A percentile compares a stretch with the other conserved stretches of the same genome.
Evolutionary conservation across 2,888 invertebrate genomes (phyloP).

Genomic region (Drosophila rellima): DNA sequence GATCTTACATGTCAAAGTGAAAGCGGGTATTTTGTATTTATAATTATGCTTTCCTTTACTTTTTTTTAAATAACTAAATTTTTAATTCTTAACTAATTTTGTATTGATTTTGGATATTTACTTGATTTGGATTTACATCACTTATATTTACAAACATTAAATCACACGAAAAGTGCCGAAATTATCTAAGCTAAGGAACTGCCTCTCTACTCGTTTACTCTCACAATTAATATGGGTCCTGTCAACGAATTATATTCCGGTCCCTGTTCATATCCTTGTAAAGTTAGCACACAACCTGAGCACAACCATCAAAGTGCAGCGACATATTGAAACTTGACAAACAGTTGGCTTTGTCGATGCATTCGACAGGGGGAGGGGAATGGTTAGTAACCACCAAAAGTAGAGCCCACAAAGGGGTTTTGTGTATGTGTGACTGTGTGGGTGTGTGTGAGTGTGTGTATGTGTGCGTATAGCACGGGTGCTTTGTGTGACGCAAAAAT

Average conservation of each 20-base stretch:
- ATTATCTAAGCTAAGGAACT: neutral
- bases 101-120: too few species aligned
- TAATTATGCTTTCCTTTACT: too few species aligned
- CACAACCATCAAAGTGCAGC: constrained; percentile 40
- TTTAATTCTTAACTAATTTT: too few species aligned
- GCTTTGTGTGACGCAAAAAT: constrained; percentile 36
- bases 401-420: constrained; percentile 1
- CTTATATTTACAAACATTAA: neutral
- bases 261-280: neutral
- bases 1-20: too few species aligned
- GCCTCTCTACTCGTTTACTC: neutral
- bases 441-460: constrained; percentile 4
- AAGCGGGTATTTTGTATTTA: too few species aligned
- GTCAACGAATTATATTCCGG: neutral
- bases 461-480: constrained; percentile 3
- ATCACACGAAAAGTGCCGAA: neutral
- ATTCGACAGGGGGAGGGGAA: neutral
- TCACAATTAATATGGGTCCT: neutral
- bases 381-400: constrained; percentile 10
- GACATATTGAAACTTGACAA: constrained; percentile 58
- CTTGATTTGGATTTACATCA: too few species aligned
- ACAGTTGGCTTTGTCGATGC: neutral
- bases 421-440: neutral
- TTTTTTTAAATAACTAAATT: too few species aligned
- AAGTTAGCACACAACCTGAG: constrained; percentile 1